Percentiles rank a stretch among this genome's conserved stretches.
Evolutionary conservation across 1,140 invertebrate genomes (phyloP).

Genomic region (Drosophila hydei): DNA sequence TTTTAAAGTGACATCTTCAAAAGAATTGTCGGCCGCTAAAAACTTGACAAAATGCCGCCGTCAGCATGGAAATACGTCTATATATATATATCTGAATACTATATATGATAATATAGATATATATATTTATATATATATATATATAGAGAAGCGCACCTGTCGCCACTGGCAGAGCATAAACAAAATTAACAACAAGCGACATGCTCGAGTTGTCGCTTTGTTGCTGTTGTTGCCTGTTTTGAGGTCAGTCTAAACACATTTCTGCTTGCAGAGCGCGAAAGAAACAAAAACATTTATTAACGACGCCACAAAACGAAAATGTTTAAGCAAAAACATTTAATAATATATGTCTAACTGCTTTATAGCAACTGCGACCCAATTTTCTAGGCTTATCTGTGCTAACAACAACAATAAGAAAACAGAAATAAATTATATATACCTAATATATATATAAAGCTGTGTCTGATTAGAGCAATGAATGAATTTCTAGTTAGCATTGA

Average conservation of each 20-base stretch:
- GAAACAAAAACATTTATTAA: slow-evolving; percentile 53
- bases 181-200: slow-evolving; percentile 77
- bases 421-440: not conserved
- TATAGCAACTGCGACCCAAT: slow-evolving; percentile 77
- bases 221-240: slow-evolving; percentile 51
- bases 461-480: slow-evolving; percentile 71
- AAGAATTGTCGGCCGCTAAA: slow-evolving; percentile 41
- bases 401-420: slow-evolving; percentile 14
- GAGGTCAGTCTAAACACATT: slow-evolving; percentile 63
- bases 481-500: slow-evolving; percentile 51
- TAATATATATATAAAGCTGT: slow-evolving; percentile 17
- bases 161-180: slow-evolving; percentile 70
- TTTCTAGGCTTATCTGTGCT: slow-evolving; percentile 55
- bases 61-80: slow-evolving; percentile 50
- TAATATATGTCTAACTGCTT: slow-evolving; percentile 63
- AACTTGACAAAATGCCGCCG: slow-evolving; percentile 68
- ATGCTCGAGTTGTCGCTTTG: slow-evolving; percentile 54
- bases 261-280: slow-evolving; percentile 27
- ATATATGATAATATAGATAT: slow-evolving; percentile 49
- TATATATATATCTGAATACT: slow-evolving; percentile 31
- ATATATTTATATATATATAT: slow-evolving; percentile 26
- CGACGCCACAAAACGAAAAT: slow-evolving; percentile 71
- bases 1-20: slow-evolving; percentile 66
- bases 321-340: slow-evolving; percentile 56
- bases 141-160: slow-evolving; percentile 62